Conservation (phyloP, 2,888 invertebrate genomes). For the Drosophila gaucha region DNA sequence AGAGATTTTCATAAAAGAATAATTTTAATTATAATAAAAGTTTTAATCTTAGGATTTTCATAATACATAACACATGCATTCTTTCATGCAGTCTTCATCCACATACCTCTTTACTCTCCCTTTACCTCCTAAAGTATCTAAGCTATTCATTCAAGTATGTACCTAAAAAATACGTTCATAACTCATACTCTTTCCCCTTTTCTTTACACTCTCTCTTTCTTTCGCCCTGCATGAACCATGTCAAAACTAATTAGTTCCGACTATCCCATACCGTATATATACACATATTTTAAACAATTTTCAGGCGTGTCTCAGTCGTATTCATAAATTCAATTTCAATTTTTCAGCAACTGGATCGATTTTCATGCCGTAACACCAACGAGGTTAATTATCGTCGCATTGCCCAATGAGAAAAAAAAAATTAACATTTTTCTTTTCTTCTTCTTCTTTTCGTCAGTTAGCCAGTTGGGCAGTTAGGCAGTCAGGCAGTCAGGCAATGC, state of each 20-base stretch:
- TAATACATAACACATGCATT: too few relatives aligned
- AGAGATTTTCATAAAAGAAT: too few relatives aligned
- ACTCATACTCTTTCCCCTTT: background rate
- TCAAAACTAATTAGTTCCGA: slow-evolving; percentile 43
- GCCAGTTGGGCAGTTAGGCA: slow-evolving; percentile 15
- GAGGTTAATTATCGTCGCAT: slow-evolving; percentile 76
- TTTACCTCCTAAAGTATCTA: background rate
- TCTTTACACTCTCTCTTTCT: background rate
- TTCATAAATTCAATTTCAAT: slow-evolving; percentile 57
- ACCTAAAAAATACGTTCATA: background rate
- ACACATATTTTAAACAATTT: slow-evolving; percentile 10
- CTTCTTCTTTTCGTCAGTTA: slow-evolving; percentile 14
- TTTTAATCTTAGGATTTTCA: too few relatives aligned
- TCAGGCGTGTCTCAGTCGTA: slow-evolving; percentile 36
- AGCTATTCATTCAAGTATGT: background rate
- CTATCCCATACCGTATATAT: background rate
- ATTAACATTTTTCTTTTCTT: slow-evolving; percentile 62
- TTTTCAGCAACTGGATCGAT: slow-evolving; percentile 52
- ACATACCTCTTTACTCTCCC: background rate
- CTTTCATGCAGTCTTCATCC: background rate
- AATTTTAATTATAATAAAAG: too few relatives aligned
- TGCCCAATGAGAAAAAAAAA: slow-evolving; percentile 66
- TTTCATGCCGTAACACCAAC: slow-evolving; percentile 60
- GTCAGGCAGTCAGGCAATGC: slow-evolving; percentile 25
- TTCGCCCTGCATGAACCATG: slow-evolving; percentile 32